Base-by-base conservation (phyloP, 2,113 vertebrate species). In the Tympanuchus pallidicinctus region DNA sequence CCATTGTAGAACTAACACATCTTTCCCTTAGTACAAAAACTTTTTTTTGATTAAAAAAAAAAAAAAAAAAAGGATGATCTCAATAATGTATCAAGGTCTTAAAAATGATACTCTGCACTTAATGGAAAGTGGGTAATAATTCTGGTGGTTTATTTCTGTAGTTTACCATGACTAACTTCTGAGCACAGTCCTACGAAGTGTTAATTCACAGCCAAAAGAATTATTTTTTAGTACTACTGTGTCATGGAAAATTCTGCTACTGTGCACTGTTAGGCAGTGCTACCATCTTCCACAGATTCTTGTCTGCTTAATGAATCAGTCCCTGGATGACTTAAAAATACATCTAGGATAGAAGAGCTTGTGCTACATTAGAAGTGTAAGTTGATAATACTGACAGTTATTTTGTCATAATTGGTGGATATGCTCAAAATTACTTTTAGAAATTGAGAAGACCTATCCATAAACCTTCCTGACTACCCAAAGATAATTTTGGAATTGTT, bases 31-130 rank as follows among this genome's bases (percentile, higher is more conserved):
- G 69, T 61, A 66, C 80, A 40, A 40, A 40, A 72, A 86, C 5
- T 16, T 56, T 79, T 21, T 38, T 80, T 67, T 77, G 56, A 80
- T 90, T 94, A 93, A 20, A 47, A 89, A 86, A 78, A 75, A 40
- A 40, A 40, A 40, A n/a, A n/a, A 40, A 40, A 72, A 86, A 92
- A 69, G 8, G 10, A 45, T 90, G 70, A 78, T 86, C 73, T 90
- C 70, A 94, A 52, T 81, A 86, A 80, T 81, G 94, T 90, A 61
- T 43, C 66, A 89, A 86, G 28, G 36, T 30, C 38, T 90, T 90
- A 48, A 88, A 84, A 43, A 88, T 60, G 56, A 63, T 83, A 73
- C 48, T 86, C 80, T 94, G 52, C 8, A 47, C 38, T 86, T 75
- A 80, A 71, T 34, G 86, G 76, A 40, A 34, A 72, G 15, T 70